Base-by-base conservation (phyloP, 2,888 invertebrate genomes). In the Nesidiocoris tenuis region DNA sequence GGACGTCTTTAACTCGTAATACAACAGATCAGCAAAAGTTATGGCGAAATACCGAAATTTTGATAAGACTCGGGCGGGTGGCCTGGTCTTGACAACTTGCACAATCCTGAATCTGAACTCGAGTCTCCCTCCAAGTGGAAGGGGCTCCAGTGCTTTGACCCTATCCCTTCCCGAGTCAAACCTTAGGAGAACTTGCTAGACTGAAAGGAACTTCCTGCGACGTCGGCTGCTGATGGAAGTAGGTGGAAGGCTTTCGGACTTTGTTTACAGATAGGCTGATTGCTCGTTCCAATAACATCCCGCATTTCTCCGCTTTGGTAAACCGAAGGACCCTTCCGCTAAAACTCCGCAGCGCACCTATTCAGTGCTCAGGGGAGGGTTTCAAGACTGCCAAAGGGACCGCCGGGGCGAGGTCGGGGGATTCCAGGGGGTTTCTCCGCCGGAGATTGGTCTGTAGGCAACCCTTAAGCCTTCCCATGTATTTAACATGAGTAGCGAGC, bases 231-330 rank as follows among this genome's bases (percentile, higher is more conserved):
- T 39, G 39, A 12, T 39, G 39, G 39, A 39, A 39, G 39, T 39
- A 39, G n/a, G n/a, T n/a, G n/a, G n/a, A n/a, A 39, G 39, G 65
- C 65, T 65, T 65, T 17, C 25, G 39, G 65, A 65, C 65, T 65
- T 65, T 65, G 65, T 65, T 65, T 65, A 65, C 65, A 65, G 65
- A 65, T 65, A 65, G 65, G 65, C 65, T 65, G 65, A 65, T 65
- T 65, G 65, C 65, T 65, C 65, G 17, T 39, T 65, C 65, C 65
- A 65, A 65, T 65, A 65, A 65, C 65, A 65, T 65, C 65, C 65
- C 39, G 39, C 12, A 39, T 39, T 39, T 39, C 39, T 39, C n/a
- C n/a, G 39, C 39, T 39, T 39, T 39, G 39, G 39, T 39, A 39
- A 39, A 39, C 39, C 39, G n/a, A 39, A 39, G 39, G 39, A 39